These are phyloP conservation scores for Cephalophus harveyi DNA, from an alignment of 2,113 vertebrate genomes.

Conservation along the genomic window DNA sequence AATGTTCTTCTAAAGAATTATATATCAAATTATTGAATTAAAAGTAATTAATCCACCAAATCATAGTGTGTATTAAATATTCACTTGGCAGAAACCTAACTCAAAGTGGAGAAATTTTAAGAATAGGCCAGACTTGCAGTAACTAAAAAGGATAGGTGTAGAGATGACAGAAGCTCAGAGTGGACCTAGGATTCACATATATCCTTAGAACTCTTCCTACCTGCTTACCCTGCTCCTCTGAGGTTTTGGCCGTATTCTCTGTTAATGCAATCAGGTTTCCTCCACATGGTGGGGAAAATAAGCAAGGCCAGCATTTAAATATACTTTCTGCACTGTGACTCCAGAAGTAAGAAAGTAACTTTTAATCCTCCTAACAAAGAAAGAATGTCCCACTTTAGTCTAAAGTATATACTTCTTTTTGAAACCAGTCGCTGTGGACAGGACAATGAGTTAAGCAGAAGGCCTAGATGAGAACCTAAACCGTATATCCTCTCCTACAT, in stretches of 20 bases:
- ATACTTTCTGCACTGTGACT: not conserved
- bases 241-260: not conserved
- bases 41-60: not conserved
- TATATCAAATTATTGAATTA: not conserved
- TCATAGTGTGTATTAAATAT: not conserved
- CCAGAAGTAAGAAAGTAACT: not conserved
- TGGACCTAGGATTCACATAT: not conserved
- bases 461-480: not conserved
- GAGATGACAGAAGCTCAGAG: not conserved
- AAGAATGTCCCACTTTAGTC: not conserved
- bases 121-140: not conserved
- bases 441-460: not conserved
- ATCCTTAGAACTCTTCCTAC: not conserved
- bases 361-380: not conserved
- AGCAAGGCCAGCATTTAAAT: not conserved
- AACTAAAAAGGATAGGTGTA: not conserved
- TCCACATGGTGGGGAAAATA: not conserved
- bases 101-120: not conserved
- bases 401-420: not conserved
- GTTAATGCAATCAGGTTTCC: not conserved
- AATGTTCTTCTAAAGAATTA: not conserved
- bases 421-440: not conserved
- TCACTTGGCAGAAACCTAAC: not conserved
- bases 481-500: not conserved
- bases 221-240: not conserved